A percentile compares a stretch with the other conserved stretches of the same genome.
These are phyloP conservation scores for Microcebus griseorufus DNA, from an alignment of 2,113 vertebrate genomes.

Conservation along the genomic window DNA sequence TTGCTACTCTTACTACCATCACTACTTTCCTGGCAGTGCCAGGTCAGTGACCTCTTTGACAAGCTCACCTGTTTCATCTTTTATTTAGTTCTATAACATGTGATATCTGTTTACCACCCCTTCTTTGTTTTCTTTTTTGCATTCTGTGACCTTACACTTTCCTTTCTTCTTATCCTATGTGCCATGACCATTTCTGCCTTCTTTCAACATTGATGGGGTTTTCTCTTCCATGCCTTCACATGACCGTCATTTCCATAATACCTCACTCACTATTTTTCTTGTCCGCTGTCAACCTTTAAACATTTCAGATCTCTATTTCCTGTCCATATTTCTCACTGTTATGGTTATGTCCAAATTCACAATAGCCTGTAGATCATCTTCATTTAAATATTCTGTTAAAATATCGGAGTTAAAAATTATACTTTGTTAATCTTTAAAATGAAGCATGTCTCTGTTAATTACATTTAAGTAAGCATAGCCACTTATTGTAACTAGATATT, in stretches of 20 bases:
- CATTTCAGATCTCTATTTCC: background rate
- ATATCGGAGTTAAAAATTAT: conserved; percentile 53
- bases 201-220: background rate
- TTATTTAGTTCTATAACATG: background rate
- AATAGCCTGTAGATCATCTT: conserved; percentile 12
- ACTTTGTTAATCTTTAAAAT: conserved; percentile 64
- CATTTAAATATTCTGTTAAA: conserved; percentile 26
- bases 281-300: background rate
- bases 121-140: background rate
- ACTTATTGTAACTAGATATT: conserved; percentile 29
- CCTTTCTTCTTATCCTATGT: background rate
- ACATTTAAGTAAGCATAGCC: background rate
- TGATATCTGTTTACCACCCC: background rate
- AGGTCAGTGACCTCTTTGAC: background rate
- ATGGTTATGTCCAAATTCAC: background rate
- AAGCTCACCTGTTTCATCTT: background rate
- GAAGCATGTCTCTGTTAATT: conserved; percentile 35
- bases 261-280: background rate
- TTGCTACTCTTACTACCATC: background rate
- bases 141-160: background rate
- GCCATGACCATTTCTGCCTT: background rate
- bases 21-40: background rate
- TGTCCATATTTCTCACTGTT: background rate
- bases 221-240: background rate
- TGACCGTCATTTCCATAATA: background rate